phyloP scores from a whole-genome alignment of 2,888 invertebrate species.

The Tortrix viridana region DNA sequence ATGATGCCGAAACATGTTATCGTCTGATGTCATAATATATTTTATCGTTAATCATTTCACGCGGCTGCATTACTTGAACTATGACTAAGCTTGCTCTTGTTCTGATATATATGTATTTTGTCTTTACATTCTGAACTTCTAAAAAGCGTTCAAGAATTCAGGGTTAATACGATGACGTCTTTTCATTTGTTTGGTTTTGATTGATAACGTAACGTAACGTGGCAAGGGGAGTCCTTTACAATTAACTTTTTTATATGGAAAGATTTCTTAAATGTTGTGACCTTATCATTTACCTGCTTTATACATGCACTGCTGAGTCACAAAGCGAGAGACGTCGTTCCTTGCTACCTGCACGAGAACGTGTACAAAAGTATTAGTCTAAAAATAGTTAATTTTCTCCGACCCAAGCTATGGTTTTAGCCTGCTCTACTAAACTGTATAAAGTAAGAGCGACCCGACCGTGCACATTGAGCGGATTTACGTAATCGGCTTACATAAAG shows the following conservation, averaged over 20 bases:
- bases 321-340: slow-evolving; percentile 7
- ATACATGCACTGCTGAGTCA: slow-evolving; percentile 6
- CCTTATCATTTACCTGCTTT: slow-evolving; percentile 3
- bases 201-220: too few species aligned
- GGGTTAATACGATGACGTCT: neutral
- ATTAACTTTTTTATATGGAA: neutral
- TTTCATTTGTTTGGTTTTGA: neutral
- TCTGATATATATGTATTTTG: slow-evolving; percentile 10
- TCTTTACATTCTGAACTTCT: slow-evolving; percentile 8
- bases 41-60: slow-evolving; percentile 26
- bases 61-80: slow-evolving; percentile 1
- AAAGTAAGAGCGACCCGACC: slow-evolving; percentile 38
- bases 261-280: neutral
- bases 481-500: slow-evolving; percentile 75
- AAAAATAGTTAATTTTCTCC: slow-evolving; percentile 18
- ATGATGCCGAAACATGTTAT: slow-evolving; percentile 29
- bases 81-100: slow-evolving; percentile 15
- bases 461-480: slow-evolving; percentile 54
- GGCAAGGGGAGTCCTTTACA: too few species aligned
- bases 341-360: slow-evolving; percentile 22
- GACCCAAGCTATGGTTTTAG: slow-evolving; percentile 16
- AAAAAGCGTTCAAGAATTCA: slow-evolving; percentile 18
- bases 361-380: slow-evolving; percentile 17
- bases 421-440: slow-evolving; percentile 28
- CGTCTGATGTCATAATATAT: slow-evolving; percentile 34